Evolutionary conservation across 1,140 invertebrate species (phyloP).

Genomic region (Leptopilina clavipes): DNA sequence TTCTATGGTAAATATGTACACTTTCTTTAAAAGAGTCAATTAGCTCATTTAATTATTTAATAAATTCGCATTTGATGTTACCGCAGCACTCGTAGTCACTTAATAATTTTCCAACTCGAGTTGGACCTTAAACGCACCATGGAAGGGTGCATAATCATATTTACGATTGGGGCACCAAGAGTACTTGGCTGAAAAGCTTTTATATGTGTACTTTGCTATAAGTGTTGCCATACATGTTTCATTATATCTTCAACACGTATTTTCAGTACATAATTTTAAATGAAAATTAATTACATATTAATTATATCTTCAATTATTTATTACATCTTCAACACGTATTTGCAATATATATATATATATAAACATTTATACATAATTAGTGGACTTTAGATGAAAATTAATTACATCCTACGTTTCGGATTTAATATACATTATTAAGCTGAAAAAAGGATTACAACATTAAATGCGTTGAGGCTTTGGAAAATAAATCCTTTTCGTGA

Average conservation of each 20-base stretch:
- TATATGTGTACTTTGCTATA: neutral
- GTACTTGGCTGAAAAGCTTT: conserved; percentile 6
- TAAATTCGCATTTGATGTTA: conserved; percentile 8
- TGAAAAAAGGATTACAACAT: too few relatives aligned
- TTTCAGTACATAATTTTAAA: neutral
- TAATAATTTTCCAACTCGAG: neutral
- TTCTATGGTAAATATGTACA: too few relatives aligned
- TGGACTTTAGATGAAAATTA: too few relatives aligned
- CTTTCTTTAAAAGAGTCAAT: neutral
- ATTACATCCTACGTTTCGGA: too few relatives aligned
- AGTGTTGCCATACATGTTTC: neutral
- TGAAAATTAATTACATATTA: too few relatives aligned
- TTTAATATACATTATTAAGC: too few relatives aligned
- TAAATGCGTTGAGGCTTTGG: too few relatives aligned
- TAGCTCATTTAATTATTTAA: neutral
- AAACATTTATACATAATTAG: too few relatives aligned
- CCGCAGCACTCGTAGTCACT: neutral
- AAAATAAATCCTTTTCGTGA: too few relatives aligned
- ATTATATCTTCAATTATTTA: too few relatives aligned
- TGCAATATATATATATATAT: neutral
- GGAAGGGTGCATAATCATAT: conserved; percentile 23
- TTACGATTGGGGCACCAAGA: neutral
- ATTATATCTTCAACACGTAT: neutral
- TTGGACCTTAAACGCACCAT: neutral
- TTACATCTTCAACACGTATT: neutral